phyloP scores from a whole-genome alignment of 1,140 invertebrate genomes.

The Kradibia gibbosae region DNA sequence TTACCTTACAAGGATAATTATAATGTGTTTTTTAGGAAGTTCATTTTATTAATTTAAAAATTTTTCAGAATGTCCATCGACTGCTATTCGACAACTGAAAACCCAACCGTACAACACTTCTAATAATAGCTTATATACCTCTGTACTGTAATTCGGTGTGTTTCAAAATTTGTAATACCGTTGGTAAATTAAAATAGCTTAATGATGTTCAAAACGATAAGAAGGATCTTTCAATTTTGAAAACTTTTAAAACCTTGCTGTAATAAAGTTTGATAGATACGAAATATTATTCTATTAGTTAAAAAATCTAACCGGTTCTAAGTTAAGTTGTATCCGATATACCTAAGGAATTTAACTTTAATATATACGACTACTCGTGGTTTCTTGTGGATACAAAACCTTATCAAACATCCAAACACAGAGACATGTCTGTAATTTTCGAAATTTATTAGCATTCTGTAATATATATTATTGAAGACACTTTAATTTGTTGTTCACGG shows the following conservation, averaged over 20 bases:
- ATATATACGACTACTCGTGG: neutral
- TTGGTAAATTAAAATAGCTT: too few species aligned
- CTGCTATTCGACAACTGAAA: too few species aligned
- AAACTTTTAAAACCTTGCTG: neutral
- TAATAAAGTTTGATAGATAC: neutral
- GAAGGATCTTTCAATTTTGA: neutral
- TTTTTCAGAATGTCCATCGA: too few species aligned
- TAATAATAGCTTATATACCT: too few species aligned
- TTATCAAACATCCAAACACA: neutral
- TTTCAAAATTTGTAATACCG: too few species aligned
- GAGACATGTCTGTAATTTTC: neutral
- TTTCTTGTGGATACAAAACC: neutral
- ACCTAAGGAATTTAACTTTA: neutral
- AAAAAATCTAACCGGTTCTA: conserved; percentile 12
- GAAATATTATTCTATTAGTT: neutral
- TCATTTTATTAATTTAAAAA: too few species aligned
- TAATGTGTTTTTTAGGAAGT: too few species aligned
- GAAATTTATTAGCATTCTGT: neutral
- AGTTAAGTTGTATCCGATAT: neutral
- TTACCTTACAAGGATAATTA: conserved; percentile 6
- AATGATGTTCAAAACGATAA: neutral
- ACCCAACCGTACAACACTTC: too few species aligned
- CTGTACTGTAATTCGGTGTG: too few species aligned
- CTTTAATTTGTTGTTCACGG: neutral
- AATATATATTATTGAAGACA: neutral